Base-by-base conservation (phyloP, 2,888 invertebrate genomes). In the Andricus quercusramuli region DNA sequence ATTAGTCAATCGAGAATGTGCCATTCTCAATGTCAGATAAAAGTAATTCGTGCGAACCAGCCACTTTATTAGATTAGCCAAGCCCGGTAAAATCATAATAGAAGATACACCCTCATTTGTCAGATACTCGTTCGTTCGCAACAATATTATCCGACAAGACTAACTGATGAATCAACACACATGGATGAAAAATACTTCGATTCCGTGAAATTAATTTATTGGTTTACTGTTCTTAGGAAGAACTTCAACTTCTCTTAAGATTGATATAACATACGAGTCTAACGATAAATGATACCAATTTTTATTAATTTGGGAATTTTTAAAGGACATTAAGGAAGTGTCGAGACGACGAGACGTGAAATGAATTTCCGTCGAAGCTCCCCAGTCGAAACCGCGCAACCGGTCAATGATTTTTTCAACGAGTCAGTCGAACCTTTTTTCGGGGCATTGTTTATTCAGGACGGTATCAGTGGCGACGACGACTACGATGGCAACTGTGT, bases 371-470 rank as follows among this genome's bases (percentile, higher is more conserved):
- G 87, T 70, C 81, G 68, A 44, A 83, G 80, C 80, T 59, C 80
- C 80, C 78, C 59, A 66, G 64, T n/a, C 77, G 70, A 78, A 80
- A 82, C 51, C 56, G 62, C 77, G 79, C 79, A 80, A 74, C 79
- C 81, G 79, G 82, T 81, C 79, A 77, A 80, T 65, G 79, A 84
- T 83, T 86, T 85, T 86, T 85, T 86, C 78, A 86, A 83, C 85
- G 80, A 82, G 83, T 84, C 84, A 83, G 84, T 78, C 80, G 83
- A 79, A 84, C 85, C 84, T 86, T 89, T 89, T 89, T 88, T 85
- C 85, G 83, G 81, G 85, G 90, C 88, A 91, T 92, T 92, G 92
- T 92, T 92, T 91, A 92, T 92, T 92, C 91, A 90, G 88, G 85
- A 83, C 86, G 89, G 88, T 92, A 92, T 92, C 92, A 90, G 90